Percentiles rank a stretch among this genome's conserved stretches.
phyloP scores from a whole-genome alignment of 2,888 invertebrate genomes.

The Scaeva pyrastri region DNA sequence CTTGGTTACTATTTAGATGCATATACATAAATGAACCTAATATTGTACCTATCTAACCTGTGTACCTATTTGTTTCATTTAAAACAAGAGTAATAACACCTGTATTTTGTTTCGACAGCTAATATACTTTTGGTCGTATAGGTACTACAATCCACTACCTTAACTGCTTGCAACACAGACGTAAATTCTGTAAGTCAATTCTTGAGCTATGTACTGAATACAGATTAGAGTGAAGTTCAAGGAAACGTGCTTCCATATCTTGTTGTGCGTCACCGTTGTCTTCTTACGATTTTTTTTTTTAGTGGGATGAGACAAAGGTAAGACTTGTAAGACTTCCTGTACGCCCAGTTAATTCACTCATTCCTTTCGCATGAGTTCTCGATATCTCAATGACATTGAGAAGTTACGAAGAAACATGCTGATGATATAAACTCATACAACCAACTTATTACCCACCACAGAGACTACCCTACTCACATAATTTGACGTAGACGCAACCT shows the following conservation, averaged over 20 bases:
- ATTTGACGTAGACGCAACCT: conserved; percentile 40
- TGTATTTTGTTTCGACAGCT: conserved; percentile 36
- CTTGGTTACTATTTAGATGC: too few species aligned
- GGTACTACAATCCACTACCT: conserved; percentile 36
- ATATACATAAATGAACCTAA: too few species aligned
- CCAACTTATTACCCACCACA: conserved; percentile 52
- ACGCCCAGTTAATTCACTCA: conserved; percentile 69
- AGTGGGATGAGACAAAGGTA: conserved; percentile 47
- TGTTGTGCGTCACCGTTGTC: conserved; percentile 46
- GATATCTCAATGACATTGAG: conserved; percentile 67
- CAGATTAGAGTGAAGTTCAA: conserved; percentile 71
- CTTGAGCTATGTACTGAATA: conserved; percentile 64
- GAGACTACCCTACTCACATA: conserved; percentile 38
- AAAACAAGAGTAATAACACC: conserved; percentile 63
- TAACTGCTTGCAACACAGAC: conserved; percentile 32
- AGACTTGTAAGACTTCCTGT: conserved; percentile 57
- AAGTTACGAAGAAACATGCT: conserved; percentile 40
- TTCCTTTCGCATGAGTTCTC: conserved; percentile 68
- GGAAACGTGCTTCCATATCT: conserved; percentile 72
- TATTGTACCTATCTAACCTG: too few species aligned
- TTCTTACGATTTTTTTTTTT: conserved; percentile 64
- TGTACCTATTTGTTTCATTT: too few species aligned
- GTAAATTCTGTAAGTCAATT: conserved; percentile 55
- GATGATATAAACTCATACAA: conserved; percentile 60
- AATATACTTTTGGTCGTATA: conserved; percentile 27